Evolutionary conservation across 2,888 invertebrate genomes (phyloP).

Genomic region (Xanthostigma xanthostigma): DNA sequence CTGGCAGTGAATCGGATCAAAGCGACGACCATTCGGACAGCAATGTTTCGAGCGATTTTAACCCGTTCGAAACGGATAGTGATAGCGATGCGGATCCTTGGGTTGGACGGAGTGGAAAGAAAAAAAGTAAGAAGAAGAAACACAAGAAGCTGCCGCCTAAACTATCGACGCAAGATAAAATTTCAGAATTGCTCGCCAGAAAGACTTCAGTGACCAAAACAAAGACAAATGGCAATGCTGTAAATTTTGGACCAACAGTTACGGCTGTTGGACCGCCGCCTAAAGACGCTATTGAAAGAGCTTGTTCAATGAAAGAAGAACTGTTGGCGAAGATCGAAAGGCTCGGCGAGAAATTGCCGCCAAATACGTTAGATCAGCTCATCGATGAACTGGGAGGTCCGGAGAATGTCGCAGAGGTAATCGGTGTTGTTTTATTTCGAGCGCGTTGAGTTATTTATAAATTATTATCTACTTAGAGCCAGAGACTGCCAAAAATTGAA

Average conservation of each 20-base stretch:
- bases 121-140: slow-evolving; percentile 33
- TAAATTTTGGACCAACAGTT: slow-evolving; percentile 15
- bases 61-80: slow-evolving; percentile 77
- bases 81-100: slow-evolving; percentile 77
- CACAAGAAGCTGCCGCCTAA: slow-evolving; percentile 35
- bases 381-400: slow-evolving; percentile 97
- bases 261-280: slow-evolving; percentile 52
- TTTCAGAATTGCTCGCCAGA: slow-evolving; percentile 47
- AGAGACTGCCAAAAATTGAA: no score
- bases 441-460: no score
- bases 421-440: slow-evolving; percentile 1
- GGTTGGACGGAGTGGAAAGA: slow-evolving; percentile 51
- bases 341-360: slow-evolving; percentile 76
- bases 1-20: slow-evolving; percentile 31
- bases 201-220: slow-evolving; percentile 26
- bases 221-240: slow-evolving; percentile 25
- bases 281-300: slow-evolving; percentile 73
- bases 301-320: slow-evolving; percentile 87
- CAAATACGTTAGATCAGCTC: slow-evolving; percentile 95
- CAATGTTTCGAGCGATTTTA: slow-evolving; percentile 67
- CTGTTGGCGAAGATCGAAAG: slow-evolving; percentile 71
- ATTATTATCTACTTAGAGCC: no score
- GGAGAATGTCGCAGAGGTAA: slow-evolving; percentile 88
- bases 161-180: slow-evolving; percentile 62
- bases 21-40: slow-evolving; percentile 38